phyloP scores from a whole-genome alignment of 1,140 invertebrate genomes.

The Cryptotermes secundus region DNA sequence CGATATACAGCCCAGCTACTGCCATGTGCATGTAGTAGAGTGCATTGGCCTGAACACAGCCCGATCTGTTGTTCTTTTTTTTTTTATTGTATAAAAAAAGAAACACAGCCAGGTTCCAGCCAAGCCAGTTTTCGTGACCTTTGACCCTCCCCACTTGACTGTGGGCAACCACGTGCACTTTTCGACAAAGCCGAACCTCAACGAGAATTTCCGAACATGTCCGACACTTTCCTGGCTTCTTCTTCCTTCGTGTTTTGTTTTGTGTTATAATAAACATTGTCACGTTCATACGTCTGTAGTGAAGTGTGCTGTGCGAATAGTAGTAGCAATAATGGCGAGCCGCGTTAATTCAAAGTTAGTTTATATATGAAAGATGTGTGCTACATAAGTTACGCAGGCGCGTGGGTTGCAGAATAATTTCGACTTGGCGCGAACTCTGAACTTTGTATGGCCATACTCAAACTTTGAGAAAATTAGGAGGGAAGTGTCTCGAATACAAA shows the following conservation, averaged over 20 bases:
- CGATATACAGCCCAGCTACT: no score
- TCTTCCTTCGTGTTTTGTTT: not conserved
- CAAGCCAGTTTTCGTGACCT: slow-evolving; percentile 24
- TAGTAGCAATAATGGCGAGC: not conserved
- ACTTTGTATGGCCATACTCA: no score
- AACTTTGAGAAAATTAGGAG: no score
- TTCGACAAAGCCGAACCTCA: not conserved
- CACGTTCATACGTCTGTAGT: not conserved
- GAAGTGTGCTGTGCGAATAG: not conserved
- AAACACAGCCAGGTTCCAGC: not conserved
- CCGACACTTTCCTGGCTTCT: not conserved
- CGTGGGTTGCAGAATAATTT: no score
- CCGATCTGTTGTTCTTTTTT: not conserved
- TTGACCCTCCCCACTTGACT: not conserved
- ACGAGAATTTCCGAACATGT: not conserved
- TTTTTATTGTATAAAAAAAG: not conserved
- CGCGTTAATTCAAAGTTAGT: no score
- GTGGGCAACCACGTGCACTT: not conserved
- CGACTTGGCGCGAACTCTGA: no score
- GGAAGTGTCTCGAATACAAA: no score
- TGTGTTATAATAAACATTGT: not conserved
- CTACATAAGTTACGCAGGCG: no score
- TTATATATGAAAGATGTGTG: no score
- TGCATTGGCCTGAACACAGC: not conserved
- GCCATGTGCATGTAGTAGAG: not conserved